Base-by-base conservation (phyloP, 1,140 invertebrate genomes). In the Sinonovacula constricta region DNA sequence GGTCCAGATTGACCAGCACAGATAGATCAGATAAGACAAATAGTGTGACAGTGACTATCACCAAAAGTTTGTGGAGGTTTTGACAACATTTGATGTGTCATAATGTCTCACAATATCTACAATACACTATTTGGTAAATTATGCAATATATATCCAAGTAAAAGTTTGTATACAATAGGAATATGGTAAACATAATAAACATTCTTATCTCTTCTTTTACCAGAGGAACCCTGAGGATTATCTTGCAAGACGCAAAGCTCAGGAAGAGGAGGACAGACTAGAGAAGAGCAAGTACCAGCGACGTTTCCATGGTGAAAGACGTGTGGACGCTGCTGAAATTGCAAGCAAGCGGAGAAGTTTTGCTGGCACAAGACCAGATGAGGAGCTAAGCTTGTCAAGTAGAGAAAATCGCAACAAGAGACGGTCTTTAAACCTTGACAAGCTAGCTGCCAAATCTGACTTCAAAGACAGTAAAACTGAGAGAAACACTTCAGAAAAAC, bases 171-270 rank as follows among this genome's bases (percentile, higher is more conserved):
- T n/a, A n/a, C n/a, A n/a, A n/a, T n/a, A n/a, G n/a, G n/a, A n/a
- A n/a, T n/a, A n/a, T n/a, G n/a, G n/a, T n/a, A n/a, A n/a, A n/a
- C n/a, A n/a, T n/a, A n/a, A n/a, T n/a, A n/a, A n/a, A n/a, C n/a
- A n/a, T n/a, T n/a, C n/a, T n/a, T n/a, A n/a, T n/a, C n/a, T 36
- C 68, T 30, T 78, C 28, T 81, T 49, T 75, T 79, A 79, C 10
- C 83, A 88, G 87, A 86, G 81, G 77, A 84, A 86, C 67, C 85
- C 83, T 28, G 86, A 85, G 15, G 87, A 88, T 62, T 88, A 88
- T 72, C 33, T 80, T 36, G 83, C 85, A 14, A 76, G 82, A 24
- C 81, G 85, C 56, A 80, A 81, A 31, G 84, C 82, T 49, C 81
- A 81, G 62, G 84, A 86, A 63, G 83, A 86, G 62, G 84, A 86